Conservation (phyloP, 1,140 invertebrate species). For the Argopecten irradians region DNA sequence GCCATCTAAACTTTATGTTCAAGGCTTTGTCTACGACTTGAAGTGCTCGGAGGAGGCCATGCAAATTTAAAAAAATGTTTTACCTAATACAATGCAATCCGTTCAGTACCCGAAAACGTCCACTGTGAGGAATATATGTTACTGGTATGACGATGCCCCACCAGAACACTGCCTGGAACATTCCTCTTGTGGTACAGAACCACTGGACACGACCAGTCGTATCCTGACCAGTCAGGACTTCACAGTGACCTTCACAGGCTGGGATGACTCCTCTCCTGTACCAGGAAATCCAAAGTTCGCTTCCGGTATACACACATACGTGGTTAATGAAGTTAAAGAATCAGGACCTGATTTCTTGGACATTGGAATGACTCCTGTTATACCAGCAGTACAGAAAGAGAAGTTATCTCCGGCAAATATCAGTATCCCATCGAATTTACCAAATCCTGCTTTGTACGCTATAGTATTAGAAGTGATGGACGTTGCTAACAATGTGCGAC, state of each 20-base stretch:
- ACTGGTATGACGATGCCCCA: slow-evolving; percentile 3
- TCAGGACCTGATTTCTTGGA: neutral
- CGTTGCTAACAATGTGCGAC: slow-evolving; percentile 46
- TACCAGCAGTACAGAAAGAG: neutral
- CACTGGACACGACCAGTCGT: neutral
- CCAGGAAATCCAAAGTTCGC: slow-evolving; percentile 6
- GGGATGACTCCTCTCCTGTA: slow-evolving; percentile 37
- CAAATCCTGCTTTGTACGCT: neutral
- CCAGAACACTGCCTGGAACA: slow-evolving; percentile 36
- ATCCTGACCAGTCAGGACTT: neutral
- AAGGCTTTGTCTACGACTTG: slow-evolving; percentile 32
- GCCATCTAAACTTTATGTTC: neutral
- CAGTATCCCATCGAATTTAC: neutral
- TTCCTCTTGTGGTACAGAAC: neutral
- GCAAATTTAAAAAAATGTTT: slow-evolving; percentile 19
- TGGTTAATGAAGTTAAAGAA: slow-evolving; percentile 31
- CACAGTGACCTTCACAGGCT: slow-evolving; percentile 25
- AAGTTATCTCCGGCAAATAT: neutral
- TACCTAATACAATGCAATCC: neutral
- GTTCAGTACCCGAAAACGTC: slow-evolving; percentile 13
- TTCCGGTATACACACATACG: slow-evolving; percentile 36
- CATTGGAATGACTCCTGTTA: neutral
- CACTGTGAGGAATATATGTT: slow-evolving; percentile 8
- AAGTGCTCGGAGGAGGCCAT: slow-evolving; percentile 23
- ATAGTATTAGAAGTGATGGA: neutral